Base-by-base conservation (phyloP, 2,888 invertebrate species). In the Yponomeuta evonymella region DNA sequence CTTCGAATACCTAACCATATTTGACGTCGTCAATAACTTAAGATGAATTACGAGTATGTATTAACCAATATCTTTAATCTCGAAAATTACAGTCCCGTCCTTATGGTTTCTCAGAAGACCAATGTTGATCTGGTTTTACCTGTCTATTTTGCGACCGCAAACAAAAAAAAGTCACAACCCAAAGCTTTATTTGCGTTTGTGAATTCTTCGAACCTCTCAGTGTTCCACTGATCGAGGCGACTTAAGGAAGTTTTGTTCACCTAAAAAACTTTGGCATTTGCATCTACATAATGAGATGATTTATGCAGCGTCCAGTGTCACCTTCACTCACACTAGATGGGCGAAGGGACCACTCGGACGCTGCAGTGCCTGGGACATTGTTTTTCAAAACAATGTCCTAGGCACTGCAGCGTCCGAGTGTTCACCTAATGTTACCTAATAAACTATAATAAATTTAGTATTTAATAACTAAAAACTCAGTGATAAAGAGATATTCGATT, bases 161-260 rank as follows among this genome's bases (percentile, higher is more conserved):
- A 80, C 74, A 73, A 78, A 82, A 82, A 33, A 74, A 77, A 33
- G 76, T 76, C 74, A 76, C 78, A 75, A 58, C 74, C 75, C 78
- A 75, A 58, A 73, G 76, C 78, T 76, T 80, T 83, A 84, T 85
- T 84, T 85, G 81, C 80, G 82, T 83, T 83, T 82, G 79, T 79
- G 78, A 82, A 80, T 86, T 84, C 84, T 80, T 76, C 79, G 84
- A 84, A 85, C 80, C 79, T n/a, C 70, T 58, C 15, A 58, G 15
- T 58, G 12, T 15, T 58, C 51, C 51, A 2, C 2, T 12, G 15
- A 58, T 58, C 15, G 51, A 58, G 51, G 12, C 12, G 51, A 12
- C 15, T 12, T 58, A 58, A 58, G 51, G 51, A 58, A 58, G 15
- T 2, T 15, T 58, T 15, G 5, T 58, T 10, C 51, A 58, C 51